Conservation (phyloP, 2,797 vertebrate species). For the Mormyrops attenuatus region DNA sequence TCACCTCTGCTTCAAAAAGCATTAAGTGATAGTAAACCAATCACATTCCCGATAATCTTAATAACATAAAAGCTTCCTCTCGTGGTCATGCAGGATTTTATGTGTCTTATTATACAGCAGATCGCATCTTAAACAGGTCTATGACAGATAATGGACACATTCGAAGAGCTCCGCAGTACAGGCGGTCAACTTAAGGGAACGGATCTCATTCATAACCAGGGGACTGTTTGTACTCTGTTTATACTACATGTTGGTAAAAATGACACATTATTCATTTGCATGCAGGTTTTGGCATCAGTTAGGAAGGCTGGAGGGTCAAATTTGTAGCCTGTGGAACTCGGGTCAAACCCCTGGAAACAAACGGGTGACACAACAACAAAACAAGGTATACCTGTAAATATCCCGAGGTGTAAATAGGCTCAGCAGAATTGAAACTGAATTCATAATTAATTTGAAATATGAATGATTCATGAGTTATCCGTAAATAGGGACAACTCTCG, state of each 20-base stretch:
- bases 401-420: neutral
- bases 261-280: neutral
- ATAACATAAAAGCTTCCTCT: constrained; percentile 37
- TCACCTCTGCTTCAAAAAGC: constrained; percentile 26
- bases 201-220: neutral
- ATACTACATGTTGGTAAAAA: neutral
- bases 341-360: neutral
- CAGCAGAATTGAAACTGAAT: neutral
- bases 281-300: neutral
- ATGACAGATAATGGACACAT: neutral
- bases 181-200: neutral
- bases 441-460: constrained; percentile 9
- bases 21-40: constrained; percentile 21
- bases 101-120: neutral
- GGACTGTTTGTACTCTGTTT: neutral
- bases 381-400: neutral
- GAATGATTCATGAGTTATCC: neutral
- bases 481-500: neutral
- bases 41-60: constrained; percentile 22
- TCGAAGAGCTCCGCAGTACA: neutral
- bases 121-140: neutral
- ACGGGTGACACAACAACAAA: neutral
- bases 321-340: neutral
- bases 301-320: neutral
- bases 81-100: constrained; percentile 30